Conservation (phyloP, 2,888 invertebrate species). For the Drosophila pseudotakahashii region DNA sequence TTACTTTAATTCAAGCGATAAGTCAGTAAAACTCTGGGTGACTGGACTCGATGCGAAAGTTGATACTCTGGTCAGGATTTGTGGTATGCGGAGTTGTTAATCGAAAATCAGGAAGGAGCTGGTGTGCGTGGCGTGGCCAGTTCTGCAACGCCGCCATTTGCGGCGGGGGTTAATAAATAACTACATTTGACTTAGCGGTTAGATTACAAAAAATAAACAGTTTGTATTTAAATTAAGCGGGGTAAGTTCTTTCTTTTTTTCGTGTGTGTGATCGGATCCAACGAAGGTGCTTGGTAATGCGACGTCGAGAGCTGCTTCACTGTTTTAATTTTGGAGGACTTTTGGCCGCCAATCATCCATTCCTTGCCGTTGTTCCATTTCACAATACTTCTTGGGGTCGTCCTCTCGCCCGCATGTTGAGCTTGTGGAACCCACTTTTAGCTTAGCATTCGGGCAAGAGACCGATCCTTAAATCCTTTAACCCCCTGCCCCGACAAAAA, state of each 20-base stretch:
- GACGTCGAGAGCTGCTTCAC: slow-evolving; percentile 16
- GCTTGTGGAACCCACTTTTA: no score
- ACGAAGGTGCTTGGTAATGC: neutral
- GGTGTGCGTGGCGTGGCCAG: slow-evolving; percentile 14
- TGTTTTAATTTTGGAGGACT: slow-evolving; percentile 9
- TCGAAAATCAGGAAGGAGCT: neutral
- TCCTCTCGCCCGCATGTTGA: no score
- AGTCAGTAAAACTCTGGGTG: slow-evolving; percentile 6
- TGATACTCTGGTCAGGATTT: slow-evolving; percentile 3
- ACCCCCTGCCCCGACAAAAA: neutral
- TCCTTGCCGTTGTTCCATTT: neutral
- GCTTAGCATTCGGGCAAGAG: no score
- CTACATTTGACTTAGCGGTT: slow-evolving; percentile 34
- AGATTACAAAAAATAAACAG: slow-evolving; percentile 20
- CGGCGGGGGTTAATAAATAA: slow-evolving; percentile 47
- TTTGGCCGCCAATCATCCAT: neutral
- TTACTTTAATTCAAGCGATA: slow-evolving; percentile 27
- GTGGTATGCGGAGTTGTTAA: neutral
- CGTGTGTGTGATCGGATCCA: slow-evolving; percentile 8
- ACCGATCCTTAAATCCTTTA: no score
- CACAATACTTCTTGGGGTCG: neutral
- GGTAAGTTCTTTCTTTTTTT: neutral
- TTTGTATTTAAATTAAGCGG: slow-evolving; percentile 9
- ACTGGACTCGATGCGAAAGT: slow-evolving; percentile 1
- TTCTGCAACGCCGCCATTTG: no score